Base-by-base conservation (phyloP, 2,797 vertebrate species). In the Sibirionetta formosa region DNA sequence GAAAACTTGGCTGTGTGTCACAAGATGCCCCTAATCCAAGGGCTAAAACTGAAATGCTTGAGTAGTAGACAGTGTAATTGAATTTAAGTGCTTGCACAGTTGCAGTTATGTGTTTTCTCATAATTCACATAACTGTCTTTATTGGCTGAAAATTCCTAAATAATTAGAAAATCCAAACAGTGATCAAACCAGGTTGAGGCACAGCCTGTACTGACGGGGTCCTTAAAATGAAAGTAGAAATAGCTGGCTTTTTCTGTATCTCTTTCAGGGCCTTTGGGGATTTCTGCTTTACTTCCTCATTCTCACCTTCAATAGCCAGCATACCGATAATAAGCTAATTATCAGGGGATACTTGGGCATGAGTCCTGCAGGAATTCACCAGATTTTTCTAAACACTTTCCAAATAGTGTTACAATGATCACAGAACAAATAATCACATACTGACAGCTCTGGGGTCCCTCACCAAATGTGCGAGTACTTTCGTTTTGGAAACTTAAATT, bases 21-120 rank as follows among this genome's bases (percentile, higher is more conserved):
- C 40, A 77, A 96, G 78, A 82, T 88, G 79, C 83, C 71, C 91
- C 61, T 95, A 95, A 97, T 97, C 82, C 88, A 12, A 71, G 65
- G 80, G 66, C 78, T 93, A 50, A 85, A 88, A 9, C n/a, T 87
- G 93, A 93, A 88, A 80, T 40, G 66, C 53, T 86, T 82, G 38
- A 76, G 54, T 33, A 76, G 23, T 42, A 68, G 53, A 53, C 42
- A 19, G 6, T 8, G 11, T 91, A 96, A 96, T 86, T 96, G 88
- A 76, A 79, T 84, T 73, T 15, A 82, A 88, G 38, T 64, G 82
- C 40, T 90, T 68, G 44, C 82, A 53, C 38, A 22, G 68, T 77
- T 82, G 40, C 65, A 54, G 20, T 81, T 92, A 38, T 3, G n/a
- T 65, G 48, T 64, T 38, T 54, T 56, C 91, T 80, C 72, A 22